These are phyloP conservation scores for Venusia cambrica DNA, from an alignment of 2,888 invertebrate genomes.

Conservation along the genomic window DNA sequence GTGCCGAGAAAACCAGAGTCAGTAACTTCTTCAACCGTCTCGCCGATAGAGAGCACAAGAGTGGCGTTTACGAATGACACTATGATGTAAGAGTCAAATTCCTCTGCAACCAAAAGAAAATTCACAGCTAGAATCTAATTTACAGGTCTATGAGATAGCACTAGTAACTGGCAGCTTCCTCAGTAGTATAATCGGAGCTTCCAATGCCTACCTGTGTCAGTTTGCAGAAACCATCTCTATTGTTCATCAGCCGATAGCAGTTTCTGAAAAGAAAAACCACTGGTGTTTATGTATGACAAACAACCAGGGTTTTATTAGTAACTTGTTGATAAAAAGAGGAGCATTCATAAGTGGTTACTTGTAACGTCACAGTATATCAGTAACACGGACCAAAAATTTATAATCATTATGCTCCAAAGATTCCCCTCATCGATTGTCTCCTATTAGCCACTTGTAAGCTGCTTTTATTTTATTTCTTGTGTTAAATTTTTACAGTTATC, in stretches of 20 bases:
- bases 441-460: too few relatives aligned
- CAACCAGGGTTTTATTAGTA: conserved; percentile 82
- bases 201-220: conserved; percentile 68
- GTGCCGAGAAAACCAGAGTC: conserved; percentile 99
- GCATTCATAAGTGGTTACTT: conserved; percentile 74
- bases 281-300: conserved; percentile 92
- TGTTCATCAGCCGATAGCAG: conserved; percentile 71
- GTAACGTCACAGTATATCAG: conserved; percentile 74
- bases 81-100: conserved; percentile 99
- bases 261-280: conserved; percentile 93
- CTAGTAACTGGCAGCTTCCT: conserved; percentile 50
- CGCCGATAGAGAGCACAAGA: conserved; percentile 98
- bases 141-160: conserved; percentile 33
- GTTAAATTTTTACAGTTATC: not conserved
- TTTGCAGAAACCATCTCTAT: conserved; percentile 61
- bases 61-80: conserved; percentile 99
- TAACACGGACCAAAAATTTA: conserved; percentile 76
- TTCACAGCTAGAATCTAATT: conserved; percentile 37
- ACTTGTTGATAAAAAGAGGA: conserved; percentile 74
- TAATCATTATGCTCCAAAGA: conserved; percentile 73
- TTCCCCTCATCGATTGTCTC: conserved; percentile 3
- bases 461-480: not conserved
- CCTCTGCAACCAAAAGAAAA: conserved; percentile 91
- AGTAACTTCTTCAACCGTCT: conserved; percentile 99
- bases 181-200: conserved; percentile 45